phyloP scores from a whole-genome alignment of 2,113 vertebrate genomes.

The Pavo muticus region DNA sequence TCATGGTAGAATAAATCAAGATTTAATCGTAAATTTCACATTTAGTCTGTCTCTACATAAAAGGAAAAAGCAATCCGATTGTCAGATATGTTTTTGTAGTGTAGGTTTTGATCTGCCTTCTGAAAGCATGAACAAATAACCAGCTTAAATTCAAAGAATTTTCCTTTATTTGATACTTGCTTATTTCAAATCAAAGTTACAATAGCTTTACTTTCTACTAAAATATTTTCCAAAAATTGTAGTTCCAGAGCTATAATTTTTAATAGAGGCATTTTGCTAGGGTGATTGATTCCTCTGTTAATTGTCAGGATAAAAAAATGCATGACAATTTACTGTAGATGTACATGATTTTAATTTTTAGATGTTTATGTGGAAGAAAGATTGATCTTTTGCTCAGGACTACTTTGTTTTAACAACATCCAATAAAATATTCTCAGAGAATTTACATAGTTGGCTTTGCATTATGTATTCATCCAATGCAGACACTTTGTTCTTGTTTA shows the following conservation, averaged over 20 bases:
- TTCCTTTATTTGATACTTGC: background rate
- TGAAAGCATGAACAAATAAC: background rate
- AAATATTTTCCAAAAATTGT: background rate
- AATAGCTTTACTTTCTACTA: background rate
- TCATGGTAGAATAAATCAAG: background rate
- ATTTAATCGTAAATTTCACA: background rate
- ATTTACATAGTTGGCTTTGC: background rate
- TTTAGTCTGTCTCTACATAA: background rate
- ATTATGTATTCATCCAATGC: background rate
- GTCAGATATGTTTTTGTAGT: background rate
- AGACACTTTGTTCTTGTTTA: background rate
- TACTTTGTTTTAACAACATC: background rate
- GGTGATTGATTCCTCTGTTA: background rate
- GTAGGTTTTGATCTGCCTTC: background rate
- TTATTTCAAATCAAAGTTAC: background rate
- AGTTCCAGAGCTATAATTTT: background rate
- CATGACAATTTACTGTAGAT: background rate
- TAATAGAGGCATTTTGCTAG: background rate
- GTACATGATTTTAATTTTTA: rapidly evolving
- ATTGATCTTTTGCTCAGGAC: background rate
- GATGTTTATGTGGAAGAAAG: background rate
- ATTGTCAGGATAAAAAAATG: background rate
- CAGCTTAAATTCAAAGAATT: background rate
- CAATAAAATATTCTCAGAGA: background rate
- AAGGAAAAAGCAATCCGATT: background rate